These are phyloP conservation scores for Eleginops maclovinus DNA, from an alignment of 2,113 vertebrate species.

Conservation along the genomic window DNA sequence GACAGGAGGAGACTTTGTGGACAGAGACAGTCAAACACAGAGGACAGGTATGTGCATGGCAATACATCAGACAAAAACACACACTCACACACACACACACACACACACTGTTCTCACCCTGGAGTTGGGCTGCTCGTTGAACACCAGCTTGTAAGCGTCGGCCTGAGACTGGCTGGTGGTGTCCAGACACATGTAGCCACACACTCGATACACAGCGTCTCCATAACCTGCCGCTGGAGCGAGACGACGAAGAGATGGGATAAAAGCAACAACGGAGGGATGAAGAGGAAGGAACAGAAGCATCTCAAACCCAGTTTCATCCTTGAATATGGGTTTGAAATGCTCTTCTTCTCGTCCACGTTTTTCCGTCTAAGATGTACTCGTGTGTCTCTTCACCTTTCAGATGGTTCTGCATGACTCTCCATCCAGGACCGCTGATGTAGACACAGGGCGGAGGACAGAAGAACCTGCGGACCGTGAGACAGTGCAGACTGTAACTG, in stretches of 20 bases:
- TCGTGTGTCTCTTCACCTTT: slow-evolving; percentile 82
- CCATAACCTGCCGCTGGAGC: slow-evolving; percentile 77
- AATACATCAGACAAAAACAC: background rate
- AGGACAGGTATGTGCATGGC: background rate
- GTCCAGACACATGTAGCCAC: slow-evolving; percentile 95
- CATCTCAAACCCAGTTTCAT: background rate
- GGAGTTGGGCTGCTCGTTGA: slow-evolving; percentile 88
- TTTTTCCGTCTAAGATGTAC: too few species aligned
- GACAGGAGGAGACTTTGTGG: background rate
- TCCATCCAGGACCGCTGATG: slow-evolving; percentile 91
- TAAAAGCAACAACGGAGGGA: background rate
- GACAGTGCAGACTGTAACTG: background rate
- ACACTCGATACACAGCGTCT: slow-evolving; percentile 82
- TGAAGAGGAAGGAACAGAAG: background rate
- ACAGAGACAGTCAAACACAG: background rate
- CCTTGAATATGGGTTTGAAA: too few species aligned
- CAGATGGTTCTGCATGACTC: slow-evolving; percentile 86
- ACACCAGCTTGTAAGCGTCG: slow-evolving; percentile 90
- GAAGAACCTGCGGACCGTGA: slow-evolving; percentile 88
- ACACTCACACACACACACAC: slow-evolving; percentile 3
- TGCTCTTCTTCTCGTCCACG: too few species aligned
- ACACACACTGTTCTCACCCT: slow-evolving; percentile 80
- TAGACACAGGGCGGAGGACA: slow-evolving; percentile 96
- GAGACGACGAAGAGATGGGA: background rate
- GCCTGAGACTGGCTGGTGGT: slow-evolving; percentile 84